phyloP scores from a whole-genome alignment of 2,888 invertebrate genomes.

The Nephrotoma guestfalica region DNA sequence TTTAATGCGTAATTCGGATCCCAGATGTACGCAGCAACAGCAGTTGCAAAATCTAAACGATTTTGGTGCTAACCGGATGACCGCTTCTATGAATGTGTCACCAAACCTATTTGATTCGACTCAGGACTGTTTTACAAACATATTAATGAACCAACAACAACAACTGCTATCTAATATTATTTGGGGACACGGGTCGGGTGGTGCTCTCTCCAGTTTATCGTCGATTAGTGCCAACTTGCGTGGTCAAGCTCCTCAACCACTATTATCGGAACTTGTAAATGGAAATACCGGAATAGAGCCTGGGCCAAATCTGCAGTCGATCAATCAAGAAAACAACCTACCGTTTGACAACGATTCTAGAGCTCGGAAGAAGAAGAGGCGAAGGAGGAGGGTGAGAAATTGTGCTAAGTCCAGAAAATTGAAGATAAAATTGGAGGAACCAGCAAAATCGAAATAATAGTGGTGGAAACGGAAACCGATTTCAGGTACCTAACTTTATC shows the following conservation, averaged over 20 bases:
- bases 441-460: not conserved
- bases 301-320: not conserved
- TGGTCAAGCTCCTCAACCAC: not conserved
- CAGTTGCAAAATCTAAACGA: not conserved
- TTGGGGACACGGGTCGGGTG: not conserved
- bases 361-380: not conserved
- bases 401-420: not conserved
- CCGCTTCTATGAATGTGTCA: not conserved
- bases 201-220: not conserved
- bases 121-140: not conserved
- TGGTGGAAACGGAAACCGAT: not conserved
- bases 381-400: too few species aligned
- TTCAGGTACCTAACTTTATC: not conserved
- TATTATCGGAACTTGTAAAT: not conserved
- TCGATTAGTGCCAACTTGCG: not conserved
- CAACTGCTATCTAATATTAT: not conserved
- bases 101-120: not conserved
- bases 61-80: not conserved
- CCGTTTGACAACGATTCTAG: not conserved
- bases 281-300: not conserved
- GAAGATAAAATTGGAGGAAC: not conserved
- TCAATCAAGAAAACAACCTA: not conserved
- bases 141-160: not conserved
- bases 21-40: not conserved
- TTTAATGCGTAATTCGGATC: not conserved